These are phyloP conservation scores for Apus apus DNA, from an alignment of 2,113 vertebrate species.

Conservation along the genomic window DNA sequence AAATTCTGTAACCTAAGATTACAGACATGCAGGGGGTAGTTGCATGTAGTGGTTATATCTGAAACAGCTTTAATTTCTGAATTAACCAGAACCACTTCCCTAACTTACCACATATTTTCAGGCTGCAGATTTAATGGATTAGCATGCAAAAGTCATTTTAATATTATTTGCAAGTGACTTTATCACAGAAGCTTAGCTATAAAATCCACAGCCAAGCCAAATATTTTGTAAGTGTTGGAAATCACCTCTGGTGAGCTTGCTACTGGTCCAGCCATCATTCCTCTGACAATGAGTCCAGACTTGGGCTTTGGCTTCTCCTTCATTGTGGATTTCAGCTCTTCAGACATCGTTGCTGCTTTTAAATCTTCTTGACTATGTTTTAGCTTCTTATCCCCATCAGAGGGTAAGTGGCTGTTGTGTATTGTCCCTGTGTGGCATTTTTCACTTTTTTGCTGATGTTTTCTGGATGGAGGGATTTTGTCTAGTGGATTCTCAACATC, in stretches of 20 bases:
- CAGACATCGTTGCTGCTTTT: not conserved
- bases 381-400: conserved; percentile 52
- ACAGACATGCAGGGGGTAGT: not conserved
- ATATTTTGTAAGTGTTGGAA: not conserved
- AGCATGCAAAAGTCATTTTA: not conserved
- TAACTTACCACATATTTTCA: not conserved
- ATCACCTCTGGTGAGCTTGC: conserved; percentile 78
- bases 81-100: not conserved
- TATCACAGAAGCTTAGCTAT: not conserved
- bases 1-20: not conserved
- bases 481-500: conserved; percentile 23
- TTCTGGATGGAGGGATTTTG: conserved; percentile 48
- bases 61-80: not conserved
- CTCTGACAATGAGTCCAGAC: conserved; percentile 77
- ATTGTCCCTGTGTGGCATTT: not conserved
- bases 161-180: not conserved
- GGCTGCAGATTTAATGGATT: not conserved
- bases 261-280: conserved; percentile 84
- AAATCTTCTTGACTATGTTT: not conserved
- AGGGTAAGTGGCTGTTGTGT: not conserved
- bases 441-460: conserved; percentile 39
- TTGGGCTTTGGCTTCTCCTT: conserved; percentile 74
- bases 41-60: not conserved
- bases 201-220: not conserved
- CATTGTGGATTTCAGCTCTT: conserved; percentile 58